These are phyloP conservation scores for Coccyzus lansbergi DNA, from an alignment of 2,797 vertebrate species.

Conservation along the genomic window DNA sequence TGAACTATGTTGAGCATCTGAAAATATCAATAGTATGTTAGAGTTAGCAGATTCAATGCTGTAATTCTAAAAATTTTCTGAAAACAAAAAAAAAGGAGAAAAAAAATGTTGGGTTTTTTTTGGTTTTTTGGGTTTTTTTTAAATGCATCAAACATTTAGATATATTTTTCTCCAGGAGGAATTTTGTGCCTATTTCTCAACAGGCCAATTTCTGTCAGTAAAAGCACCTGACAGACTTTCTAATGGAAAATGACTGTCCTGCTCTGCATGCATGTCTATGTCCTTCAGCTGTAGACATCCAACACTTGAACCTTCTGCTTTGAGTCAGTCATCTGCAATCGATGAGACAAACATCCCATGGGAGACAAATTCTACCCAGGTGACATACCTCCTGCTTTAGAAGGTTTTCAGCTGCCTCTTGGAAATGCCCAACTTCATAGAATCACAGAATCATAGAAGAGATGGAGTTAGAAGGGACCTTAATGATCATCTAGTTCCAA, in stretches of 20 bases:
- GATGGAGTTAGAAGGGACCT: too few species aligned
- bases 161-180: neutral
- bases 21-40: neutral
- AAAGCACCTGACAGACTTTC: neutral
- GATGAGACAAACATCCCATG: neutral
- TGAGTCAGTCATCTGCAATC: neutral
- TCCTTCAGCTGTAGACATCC: neutral
- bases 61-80: neutral
- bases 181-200: neutral
- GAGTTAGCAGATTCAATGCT: neutral
- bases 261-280: accelerated
- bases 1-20: neutral
- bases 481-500: too few species aligned
- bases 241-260: neutral
- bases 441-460: too few species aligned
- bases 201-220: neutral
- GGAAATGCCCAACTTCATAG: neutral
- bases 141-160: neutral
- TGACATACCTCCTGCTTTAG: neutral
- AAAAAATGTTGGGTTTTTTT: too few species aligned
- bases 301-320: neutral
- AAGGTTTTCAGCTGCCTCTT: neutral
- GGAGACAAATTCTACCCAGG: neutral
- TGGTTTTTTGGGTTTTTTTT: accelerated
- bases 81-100: too few species aligned